Base-by-base conservation (phyloP, 2,797 vertebrate species). In the Hippocampus kuda region DNA sequence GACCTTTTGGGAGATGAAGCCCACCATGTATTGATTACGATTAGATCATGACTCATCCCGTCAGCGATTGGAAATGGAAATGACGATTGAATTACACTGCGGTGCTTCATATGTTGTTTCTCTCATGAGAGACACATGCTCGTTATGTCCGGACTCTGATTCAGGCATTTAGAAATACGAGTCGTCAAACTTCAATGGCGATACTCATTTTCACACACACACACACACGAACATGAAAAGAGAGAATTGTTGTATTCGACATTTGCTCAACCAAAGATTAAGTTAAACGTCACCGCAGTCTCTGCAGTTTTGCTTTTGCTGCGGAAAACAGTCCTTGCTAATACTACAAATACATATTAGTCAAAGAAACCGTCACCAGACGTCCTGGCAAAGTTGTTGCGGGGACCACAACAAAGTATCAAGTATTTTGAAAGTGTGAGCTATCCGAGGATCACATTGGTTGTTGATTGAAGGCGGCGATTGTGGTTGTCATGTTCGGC, bases 1-100 rank as follows among this genome's bases (percentile, higher is more conserved):
- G 42, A 65, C 63, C 44, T 48, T 63, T 65, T 48, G 44, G 7
- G 63, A 18, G 15, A 48, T 65, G 44, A 65, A 65, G 16, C 18
- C 26, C 44, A 48, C 46, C 42, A 65, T 10, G 42, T 4, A 48
- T 48, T 48, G 42, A 16, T 48, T 65, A 65, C 15, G 24, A 46
- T 48, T 48, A 27, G 24, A 65, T 27, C 42, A 24, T 10, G n/a
- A 46, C 26, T 65, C 13, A 65, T 65, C 63, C 15, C 27, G 63
- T 27, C 63, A 49, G 24, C 15, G 24, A 38, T 34, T 34, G 34
- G 34, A 5, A 34, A 44, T 26, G 62, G 20, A 41, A 41, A 41
- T 12, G n/a, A 11, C 30, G 15, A 30, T 18, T 61, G 30, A 12
- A 62, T 41, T 62, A 60, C 16, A 22, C 59, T 15, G 30, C 15